Evolutionary conservation across 2,888 invertebrate species (phyloP).

Genomic region (Leptopterna dolabrata): DNA sequence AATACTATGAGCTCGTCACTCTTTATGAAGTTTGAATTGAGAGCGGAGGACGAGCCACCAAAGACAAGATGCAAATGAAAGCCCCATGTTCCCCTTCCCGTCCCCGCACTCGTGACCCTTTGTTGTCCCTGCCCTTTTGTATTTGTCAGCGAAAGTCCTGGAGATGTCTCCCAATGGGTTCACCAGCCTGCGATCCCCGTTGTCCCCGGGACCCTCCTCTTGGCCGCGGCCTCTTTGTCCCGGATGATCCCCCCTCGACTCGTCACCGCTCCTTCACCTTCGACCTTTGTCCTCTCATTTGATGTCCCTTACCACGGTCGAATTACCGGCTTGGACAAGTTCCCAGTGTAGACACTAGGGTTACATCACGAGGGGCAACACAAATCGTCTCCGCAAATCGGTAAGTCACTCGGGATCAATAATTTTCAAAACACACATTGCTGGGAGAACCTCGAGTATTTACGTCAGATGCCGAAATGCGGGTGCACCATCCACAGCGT

Average conservation of each 20-base stretch:
- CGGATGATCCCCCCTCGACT: not conserved
- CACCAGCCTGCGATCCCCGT: not conserved
- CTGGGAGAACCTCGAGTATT: too few species aligned
- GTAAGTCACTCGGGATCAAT: not conserved
- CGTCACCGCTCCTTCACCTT: too few species aligned
- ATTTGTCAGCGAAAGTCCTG: constrained; percentile 42
- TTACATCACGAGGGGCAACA: constrained; percentile 29
- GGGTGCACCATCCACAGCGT: too few species aligned
- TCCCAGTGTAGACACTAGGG: constrained; percentile 37
- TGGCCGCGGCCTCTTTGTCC: not conserved
- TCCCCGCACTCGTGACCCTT: not conserved
- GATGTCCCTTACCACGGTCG: not conserved
- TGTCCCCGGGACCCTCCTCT: not conserved
- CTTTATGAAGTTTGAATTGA: too few species aligned
- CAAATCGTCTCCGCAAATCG: not conserved
- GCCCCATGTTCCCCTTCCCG: constrained; percentile 22
- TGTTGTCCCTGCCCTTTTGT: constrained; percentile 18
- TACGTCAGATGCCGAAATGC: too few species aligned
- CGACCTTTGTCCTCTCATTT: constrained; percentile 1
- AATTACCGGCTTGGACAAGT: not conserved
- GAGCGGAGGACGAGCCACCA: too few species aligned
- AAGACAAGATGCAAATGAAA: constrained; percentile 48
- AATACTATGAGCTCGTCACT: too few species aligned
- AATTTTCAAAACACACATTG: too few species aligned
- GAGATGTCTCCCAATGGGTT: not conserved